These are phyloP conservation scores for Prenolepis imparis DNA, from an alignment of 2,888 invertebrate genomes.

Conservation along the genomic window DNA sequence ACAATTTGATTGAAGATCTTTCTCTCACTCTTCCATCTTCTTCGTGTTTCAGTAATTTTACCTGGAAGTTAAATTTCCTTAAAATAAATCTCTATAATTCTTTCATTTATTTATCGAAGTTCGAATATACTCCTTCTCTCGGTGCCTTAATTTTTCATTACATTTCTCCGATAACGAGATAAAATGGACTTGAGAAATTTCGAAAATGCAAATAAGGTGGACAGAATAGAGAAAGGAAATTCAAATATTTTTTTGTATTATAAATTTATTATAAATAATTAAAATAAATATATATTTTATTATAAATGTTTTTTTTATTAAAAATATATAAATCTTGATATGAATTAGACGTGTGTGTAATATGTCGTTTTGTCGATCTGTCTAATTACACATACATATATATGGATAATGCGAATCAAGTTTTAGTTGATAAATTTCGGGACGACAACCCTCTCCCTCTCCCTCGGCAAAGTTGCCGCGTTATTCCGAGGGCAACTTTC, in stretches of 20 bases:
- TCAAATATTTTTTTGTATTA: neutral
- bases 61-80: neutral
- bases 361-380: neutral
- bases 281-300: no score
- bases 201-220: neutral
- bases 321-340: neutral
- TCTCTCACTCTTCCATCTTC: neutral
- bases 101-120: neutral
- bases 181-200: neutral
- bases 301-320: no score
- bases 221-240: neutral
- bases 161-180: neutral
- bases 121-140: neutral
- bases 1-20: neutral
- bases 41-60: neutral
- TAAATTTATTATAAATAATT: no score
- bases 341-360: neutral
- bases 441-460: neutral
- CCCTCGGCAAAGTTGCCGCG: constrained; percentile 17
- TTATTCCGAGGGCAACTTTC: constrained; percentile 42
- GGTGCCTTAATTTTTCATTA: neutral
- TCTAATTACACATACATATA: neutral
- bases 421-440: constrained; percentile 9
- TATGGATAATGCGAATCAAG: neutral
- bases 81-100: neutral